These are phyloP conservation scores for Apamea crenata DNA, from an alignment of 2,888 invertebrate genomes.

Conservation along the genomic window DNA sequence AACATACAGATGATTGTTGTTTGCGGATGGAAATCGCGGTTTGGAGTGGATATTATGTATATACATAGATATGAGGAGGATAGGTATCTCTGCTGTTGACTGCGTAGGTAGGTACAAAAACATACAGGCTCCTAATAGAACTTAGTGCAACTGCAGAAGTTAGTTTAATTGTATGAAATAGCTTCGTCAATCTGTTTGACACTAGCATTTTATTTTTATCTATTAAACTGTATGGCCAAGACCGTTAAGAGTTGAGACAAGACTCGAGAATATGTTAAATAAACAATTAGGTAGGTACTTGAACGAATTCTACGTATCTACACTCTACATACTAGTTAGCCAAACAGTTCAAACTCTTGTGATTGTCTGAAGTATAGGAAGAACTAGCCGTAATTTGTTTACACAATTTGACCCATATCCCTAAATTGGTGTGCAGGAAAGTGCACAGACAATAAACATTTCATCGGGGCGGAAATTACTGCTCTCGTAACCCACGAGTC, in stretches of 20 bases:
- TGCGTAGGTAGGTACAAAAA: background rate
- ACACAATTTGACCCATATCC: conserved; percentile 59
- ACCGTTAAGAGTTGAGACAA: background rate
- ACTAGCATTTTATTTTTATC: background rate
- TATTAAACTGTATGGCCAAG: conserved; percentile 25
- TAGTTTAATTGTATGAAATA: background rate
- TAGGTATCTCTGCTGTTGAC: background rate
- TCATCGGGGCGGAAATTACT: conserved; percentile 63
- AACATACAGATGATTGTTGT: background rate
- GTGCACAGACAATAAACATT: conserved; percentile 66
- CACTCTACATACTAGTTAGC: background rate
- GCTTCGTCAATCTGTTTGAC: background rate
- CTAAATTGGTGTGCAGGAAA: conserved; percentile 54
- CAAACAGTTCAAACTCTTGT: background rate
- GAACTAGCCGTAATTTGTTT: conserved; percentile 44
- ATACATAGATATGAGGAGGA: background rate
- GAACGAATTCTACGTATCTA: background rate
- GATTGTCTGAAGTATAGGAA: conserved; percentile 20
- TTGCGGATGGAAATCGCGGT: background rate
- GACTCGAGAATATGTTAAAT: background rate
- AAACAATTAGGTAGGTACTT: background rate
- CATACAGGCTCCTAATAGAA: background rate
- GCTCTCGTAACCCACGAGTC: conserved; percentile 48
- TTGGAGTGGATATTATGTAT: background rate
- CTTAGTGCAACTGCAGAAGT: background rate